Evolutionary conservation across 2,797 vertebrate genomes (phyloP), one percentile per base, ranked within the genome.

Genomic region (Adrianichthys oophorus): DNA sequence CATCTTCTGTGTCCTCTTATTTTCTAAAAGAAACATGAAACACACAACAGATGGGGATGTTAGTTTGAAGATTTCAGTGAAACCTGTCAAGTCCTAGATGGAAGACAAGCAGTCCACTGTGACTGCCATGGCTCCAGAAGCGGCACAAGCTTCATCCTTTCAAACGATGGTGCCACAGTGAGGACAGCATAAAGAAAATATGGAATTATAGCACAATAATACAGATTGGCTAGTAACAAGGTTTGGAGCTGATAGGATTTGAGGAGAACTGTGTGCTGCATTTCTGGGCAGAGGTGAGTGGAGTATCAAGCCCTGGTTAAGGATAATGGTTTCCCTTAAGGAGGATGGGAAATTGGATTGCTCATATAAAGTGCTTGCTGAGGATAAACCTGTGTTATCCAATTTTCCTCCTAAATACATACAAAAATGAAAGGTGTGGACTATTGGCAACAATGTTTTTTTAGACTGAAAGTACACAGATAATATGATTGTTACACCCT

Each of bases 301-400:
- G 82, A 88, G 89, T 87, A 90, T 91, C 88, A 86, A 87, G 87
- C 89, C 85, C 90, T 88, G 86, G 89, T 91, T 90, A 88, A 91
- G 91, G 91, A 92, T 92, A 93, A 92, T 93, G 90, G 90, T 80
- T 91, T 91, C 83, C 90, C 90, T 91, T 92, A 89, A 91, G 89
- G 86, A 91, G 87, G 86, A 92, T 92, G 90, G 91, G 92, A 92
- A 93, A 93, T 92, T 93, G 90, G 91, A 93, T 93, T 92, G 90
- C 91, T 92, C 88, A 92, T 91, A 92, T 89, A 92, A 92, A 92
- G 89, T 92, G 91, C 92, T 92, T 91, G 90, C 90, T 76, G 90
- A 88, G 90, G 90, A 93, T 92, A 92, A 92, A 92, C 90, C 90
- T 89, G 85, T 92, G 91, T 93, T 93, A 93, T 93, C 92, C 91